phyloP scores from a whole-genome alignment of 2,888 invertebrate genomes.

The Tachina fera region DNA sequence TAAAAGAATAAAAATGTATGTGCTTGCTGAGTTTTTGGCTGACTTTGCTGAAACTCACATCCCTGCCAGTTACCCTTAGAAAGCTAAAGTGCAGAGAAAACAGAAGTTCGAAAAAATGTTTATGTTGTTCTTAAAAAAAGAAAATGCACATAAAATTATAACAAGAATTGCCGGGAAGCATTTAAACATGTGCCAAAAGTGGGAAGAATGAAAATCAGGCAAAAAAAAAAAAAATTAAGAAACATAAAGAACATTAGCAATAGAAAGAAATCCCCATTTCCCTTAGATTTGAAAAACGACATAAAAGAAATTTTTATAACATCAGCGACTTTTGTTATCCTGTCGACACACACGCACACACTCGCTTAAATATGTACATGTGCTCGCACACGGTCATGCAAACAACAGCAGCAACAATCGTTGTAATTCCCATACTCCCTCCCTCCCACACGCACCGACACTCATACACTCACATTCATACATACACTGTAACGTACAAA shows the following conservation, averaged over 20 bases:
- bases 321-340: conserved; percentile 65
- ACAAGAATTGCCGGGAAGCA: conserved; percentile 52
- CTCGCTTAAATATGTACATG: neutral
- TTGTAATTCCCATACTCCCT: conserved; percentile 45
- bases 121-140: neutral
- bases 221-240: conserved; percentile 40
- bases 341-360: conserved; percentile 37
- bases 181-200: conserved; percentile 52
- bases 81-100: conserved; percentile 35
- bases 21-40: conserved; percentile 55
- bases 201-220: conserved; percentile 32
- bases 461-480: neutral
- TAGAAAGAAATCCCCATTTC: conserved; percentile 23
- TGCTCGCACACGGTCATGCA: neutral
- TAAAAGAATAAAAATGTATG: conserved; percentile 66
- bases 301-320: conserved; percentile 67
- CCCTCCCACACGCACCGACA: conserved; percentile 24
- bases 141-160: conserved; percentile 69
- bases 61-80: conserved; percentile 48
- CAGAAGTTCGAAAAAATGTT: conserved; percentile 24
- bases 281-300: conserved; percentile 7
- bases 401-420: conserved; percentile 66
- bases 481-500: conserved; percentile 1
- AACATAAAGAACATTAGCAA: conserved; percentile 58
- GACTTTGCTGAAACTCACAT: conserved; percentile 24